Evolutionary conservation across 2,888 invertebrate species (phyloP), one percentile per base, ranked within the genome.

Genomic region (Acanthosoma haemorrhoidale): DNA sequence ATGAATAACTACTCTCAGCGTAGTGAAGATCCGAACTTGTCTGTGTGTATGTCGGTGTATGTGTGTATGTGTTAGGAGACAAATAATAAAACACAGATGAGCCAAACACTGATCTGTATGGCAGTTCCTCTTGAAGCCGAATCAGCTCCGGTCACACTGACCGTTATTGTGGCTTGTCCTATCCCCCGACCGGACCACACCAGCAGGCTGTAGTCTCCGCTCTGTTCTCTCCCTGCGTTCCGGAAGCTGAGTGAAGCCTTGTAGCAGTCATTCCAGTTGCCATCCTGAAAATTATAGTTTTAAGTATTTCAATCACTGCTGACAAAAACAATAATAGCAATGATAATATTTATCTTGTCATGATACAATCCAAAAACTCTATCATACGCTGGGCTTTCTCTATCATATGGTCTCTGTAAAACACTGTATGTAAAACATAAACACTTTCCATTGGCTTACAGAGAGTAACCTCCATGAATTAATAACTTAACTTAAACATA

Each of bases 151-250:
- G 86, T 86, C 78, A 87, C 84, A 78, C 87, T 87, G 74, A 88
- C 82, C 76, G 82, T 81, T 77, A 87, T 84, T 74, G 82, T 82
- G 63, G 86, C 86, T 78, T 87, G 87, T 58, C 86, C 83, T 74
- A 86, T 80, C 68, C 87, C 87, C 75, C 83, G 83, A 39, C 83
- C 80, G 66, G 87, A 87, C 75, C 85, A 83, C 32, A 87, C 87
- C 72, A 87, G 79, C 74, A 88, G 82, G 73, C 83, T 81, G 80
- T 87, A 86, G 78, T 87, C 87, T 29, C 88, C 87, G 13, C 83
- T 82, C 78, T 87, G 86, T 38, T 82, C 80, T 70, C 80, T 80
- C 68, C 83, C 82, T 59, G 87, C 84, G 75, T 82, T 82, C 60
- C 83, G 81, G 75, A 88, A 83, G 74, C 83, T 85, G 74, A 87